These are phyloP conservation scores for Drosophila diplacantha DNA, from an alignment of 2,888 invertebrate genomes.

Conservation along the genomic window DNA sequence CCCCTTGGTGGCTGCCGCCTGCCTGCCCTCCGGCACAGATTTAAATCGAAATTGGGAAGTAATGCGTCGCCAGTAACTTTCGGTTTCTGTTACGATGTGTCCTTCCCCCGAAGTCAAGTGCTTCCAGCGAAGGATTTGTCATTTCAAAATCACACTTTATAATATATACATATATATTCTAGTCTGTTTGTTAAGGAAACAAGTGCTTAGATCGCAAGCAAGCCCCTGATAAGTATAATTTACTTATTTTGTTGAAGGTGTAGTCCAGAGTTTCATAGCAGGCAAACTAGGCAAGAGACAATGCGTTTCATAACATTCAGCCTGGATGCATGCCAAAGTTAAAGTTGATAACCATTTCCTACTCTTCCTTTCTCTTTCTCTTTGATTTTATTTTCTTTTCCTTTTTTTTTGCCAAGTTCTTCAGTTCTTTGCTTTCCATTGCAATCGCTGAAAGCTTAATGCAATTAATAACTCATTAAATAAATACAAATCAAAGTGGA, in stretches of 20 bases:
- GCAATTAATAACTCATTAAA: conserved; percentile 73
- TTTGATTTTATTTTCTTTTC: neutral
- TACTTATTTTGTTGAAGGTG: neutral
- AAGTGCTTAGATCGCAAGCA: neutral
- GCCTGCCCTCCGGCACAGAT: conserved; percentile 22
- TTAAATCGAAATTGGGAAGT: conserved; percentile 32
- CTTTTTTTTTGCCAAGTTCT: neutral
- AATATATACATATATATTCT: neutral
- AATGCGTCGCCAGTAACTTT: conserved; percentile 7
- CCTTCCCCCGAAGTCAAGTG: conserved; percentile 19
- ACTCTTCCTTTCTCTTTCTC: neutral
- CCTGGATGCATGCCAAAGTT: conserved; percentile 1
- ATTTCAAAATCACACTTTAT: neutral
- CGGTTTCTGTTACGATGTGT: neutral
- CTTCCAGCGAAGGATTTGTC: neutral
- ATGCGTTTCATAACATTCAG: conserved; percentile 5
- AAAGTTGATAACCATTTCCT: neutral
- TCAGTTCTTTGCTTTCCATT: conserved; percentile 5
- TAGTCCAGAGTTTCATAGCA: neutral
- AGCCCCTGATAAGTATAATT: conserved; percentile 14
- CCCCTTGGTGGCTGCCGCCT: neutral
- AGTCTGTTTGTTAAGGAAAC: neutral
- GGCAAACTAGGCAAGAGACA: neutral
- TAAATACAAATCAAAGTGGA: conserved; percentile 70
- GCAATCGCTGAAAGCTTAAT: conserved; percentile 56